A percentile compares a stretch with the other conserved stretches of the same genome.
phyloP scores from a whole-genome alignment of 1,140 invertebrate species.

The Neodiprion lecontei region DNA sequence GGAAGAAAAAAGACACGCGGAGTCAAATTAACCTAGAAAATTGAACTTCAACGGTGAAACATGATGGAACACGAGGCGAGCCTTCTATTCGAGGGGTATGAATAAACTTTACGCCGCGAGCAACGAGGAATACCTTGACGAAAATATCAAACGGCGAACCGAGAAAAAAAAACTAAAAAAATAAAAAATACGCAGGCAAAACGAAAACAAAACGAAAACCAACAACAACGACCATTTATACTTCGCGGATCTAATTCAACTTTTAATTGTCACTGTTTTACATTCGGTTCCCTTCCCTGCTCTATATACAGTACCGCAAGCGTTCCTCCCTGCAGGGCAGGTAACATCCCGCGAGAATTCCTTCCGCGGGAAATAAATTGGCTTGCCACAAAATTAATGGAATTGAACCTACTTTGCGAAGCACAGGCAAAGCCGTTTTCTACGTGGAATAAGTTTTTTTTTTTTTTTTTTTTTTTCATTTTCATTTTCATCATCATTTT shows the following conservation, averaged over 20 bases:
- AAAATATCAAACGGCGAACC: too few species aligned
- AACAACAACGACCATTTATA: neutral
- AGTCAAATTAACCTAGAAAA: neutral
- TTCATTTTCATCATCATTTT: neutral
- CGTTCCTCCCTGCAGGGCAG: too few species aligned
- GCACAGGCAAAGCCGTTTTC: neutral
- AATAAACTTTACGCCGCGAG: too few species aligned
- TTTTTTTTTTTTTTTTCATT: neutral
- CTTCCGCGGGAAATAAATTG: neutral
- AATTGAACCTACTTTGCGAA: slow-evolving; percentile 7
- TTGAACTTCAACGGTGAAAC: neutral
- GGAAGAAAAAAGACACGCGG: neutral
- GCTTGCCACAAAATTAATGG: slow-evolving; percentile 5
- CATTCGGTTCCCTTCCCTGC: neutral
- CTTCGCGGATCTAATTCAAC: slow-evolving; percentile 4
- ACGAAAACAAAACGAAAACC: too few species aligned
- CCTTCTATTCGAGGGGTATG: too few species aligned
- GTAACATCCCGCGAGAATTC: neutral
- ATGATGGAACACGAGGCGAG: too few species aligned
- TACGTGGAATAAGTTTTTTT: neutral
- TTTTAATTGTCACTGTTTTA: slow-evolving; percentile 6
- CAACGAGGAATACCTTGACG: too few species aligned
- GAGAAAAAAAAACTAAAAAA: too few species aligned
- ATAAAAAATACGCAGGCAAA: too few species aligned
- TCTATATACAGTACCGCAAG: too few species aligned